Conservation (phyloP, 1,140 invertebrate species). For the Propsilocerus akamusi region DNA sequence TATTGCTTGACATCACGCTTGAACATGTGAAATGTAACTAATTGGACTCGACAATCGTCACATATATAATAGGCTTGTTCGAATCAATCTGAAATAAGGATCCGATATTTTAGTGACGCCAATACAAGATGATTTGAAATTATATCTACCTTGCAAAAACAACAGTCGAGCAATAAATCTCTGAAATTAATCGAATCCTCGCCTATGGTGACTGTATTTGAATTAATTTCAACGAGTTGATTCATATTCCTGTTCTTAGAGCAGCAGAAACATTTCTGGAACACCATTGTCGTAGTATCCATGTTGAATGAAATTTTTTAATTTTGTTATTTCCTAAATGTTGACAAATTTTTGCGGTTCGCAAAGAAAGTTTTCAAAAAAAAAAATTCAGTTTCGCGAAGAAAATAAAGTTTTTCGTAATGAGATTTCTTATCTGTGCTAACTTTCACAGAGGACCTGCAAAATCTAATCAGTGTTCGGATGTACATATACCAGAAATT, state of each 20-base stretch:
- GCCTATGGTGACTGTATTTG: not conserved
- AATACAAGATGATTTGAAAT: not conserved
- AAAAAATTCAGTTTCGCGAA: too few species aligned
- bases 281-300: too few species aligned
- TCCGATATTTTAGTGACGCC: not conserved
- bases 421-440: too few species aligned
- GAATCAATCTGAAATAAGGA: not conserved
- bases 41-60: not conserved
- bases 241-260: not conserved
- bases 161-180: not conserved
- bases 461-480: too few species aligned
- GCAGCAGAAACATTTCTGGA: conserved; percentile 5
- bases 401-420: too few species aligned
- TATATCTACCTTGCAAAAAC: not conserved
- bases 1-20: not conserved
- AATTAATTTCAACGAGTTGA: not conserved
- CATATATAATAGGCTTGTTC: not conserved
- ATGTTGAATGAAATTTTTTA: too few species aligned
- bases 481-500: too few species aligned
- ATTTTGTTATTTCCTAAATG: too few species aligned
- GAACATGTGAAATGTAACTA: not conserved
- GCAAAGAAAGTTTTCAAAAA: too few species aligned
- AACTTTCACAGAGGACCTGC: too few species aligned
- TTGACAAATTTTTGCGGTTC: too few species aligned
- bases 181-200: not conserved